Evolutionary conservation across 2,888 invertebrate genomes (phyloP), one percentile per base, ranked within the genome.

Genomic region (Eurois occulta): DNA sequence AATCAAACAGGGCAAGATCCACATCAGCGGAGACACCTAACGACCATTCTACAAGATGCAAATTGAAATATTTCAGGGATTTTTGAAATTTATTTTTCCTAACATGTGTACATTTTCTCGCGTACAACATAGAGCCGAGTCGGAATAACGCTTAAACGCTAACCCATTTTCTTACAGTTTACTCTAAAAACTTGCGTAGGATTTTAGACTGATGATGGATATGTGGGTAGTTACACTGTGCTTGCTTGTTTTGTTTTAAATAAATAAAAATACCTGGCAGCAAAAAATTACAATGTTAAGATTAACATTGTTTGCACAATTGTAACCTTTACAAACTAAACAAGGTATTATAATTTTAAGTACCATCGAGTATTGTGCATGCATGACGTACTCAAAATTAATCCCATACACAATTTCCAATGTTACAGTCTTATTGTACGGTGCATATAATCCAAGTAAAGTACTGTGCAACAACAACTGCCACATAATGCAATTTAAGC

Each of bases 401-500:
- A 70, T 72, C 80, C 69, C 24, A 43, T 72, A 66, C 69, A 62
- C 64, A 69, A 75, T 75, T 74, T 66, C 69, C 69, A 84, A 70
- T 58, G 66, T 72, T 69, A 71, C 32, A 58, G 48, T 74, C 32
- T 58, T 69, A 75, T 66, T 74, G 35, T 43, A 70, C 11, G 66
- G 80, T 72, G 71, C 68, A 80, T 52, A 83, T 72, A 72, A 80
- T 75, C 72, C 48, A 80, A 78, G 72, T 75, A 69, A 77, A 75
- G 60, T 41, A 75, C 77, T 75, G 72, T 72, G 73, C 73, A 74
- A 81, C 76, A 85, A 67, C 66, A 81, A 84, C 74, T 75, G 78
- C 77, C 77, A 80, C 83, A 81, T 75, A 84, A 85, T 85, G 88
- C 85, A 86, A 87, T 87, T 88, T 89, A 89, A 91, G 90, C 86